Base-by-base conservation (phyloP, 2,888 invertebrate species). In the Sturmia bella region DNA sequence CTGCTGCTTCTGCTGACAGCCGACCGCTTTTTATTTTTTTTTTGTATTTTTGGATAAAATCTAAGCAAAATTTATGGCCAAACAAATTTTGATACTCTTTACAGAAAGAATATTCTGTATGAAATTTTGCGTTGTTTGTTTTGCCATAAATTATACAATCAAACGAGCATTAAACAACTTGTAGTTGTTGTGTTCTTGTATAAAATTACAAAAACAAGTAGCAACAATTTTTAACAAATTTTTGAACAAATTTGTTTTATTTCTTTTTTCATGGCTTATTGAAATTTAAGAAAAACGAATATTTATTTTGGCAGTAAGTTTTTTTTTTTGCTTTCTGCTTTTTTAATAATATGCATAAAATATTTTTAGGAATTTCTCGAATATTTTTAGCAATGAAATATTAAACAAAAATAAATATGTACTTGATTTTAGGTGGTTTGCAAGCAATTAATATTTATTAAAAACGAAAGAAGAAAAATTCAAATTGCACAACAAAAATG, bases 121-220 rank as follows among this genome's bases (percentile, higher is more conserved):
- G 56, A 56, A 48, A 5, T 66, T n/a, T 57, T n/a, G 24, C 52
- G 41, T 39, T 66, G 27, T 66, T 59, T 63, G 13, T 54, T 59
- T 54, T 73, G 73, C 73, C 48, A 81, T 81, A 81, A 81, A 81
- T 81, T 73, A 56, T 64, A 52, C 68, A 77, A 77, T 73, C 77
- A 77, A 81, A 77, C 77, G 73, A 45, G 61, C 81, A 76, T 73
- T 81, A 69, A 81, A 77, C 73, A 77, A 57, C 64, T 57, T 80
- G 80, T 74, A 74, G 56, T 64, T 80, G 48, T 74, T 57, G 17
- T 57, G 17, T n/a, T 64, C 57, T 37, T 64, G 37, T 66, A 54
- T 75, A 59, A 66, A 66, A 66, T 66, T 54, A 61, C 68, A 41
- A 43, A 59, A 41, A 15, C 1, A 39, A 57, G 6, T n/a, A 15